Evolutionary conservation across 2,797 vertebrate genomes (phyloP).

Genomic region (Echiichthys vipera): DNA sequence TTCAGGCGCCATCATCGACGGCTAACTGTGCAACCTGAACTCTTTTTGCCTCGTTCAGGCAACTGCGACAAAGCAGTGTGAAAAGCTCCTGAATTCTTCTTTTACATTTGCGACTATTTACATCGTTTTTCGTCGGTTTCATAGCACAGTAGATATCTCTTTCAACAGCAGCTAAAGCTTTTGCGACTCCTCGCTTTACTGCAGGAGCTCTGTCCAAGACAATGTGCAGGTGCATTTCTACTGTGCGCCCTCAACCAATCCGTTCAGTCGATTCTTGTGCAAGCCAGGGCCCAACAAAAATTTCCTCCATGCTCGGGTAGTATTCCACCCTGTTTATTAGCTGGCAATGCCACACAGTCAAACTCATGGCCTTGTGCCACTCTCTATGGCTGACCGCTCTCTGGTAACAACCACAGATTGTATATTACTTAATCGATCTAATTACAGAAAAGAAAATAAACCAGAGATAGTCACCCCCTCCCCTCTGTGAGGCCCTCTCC

Average conservation of each 20-base stretch:
- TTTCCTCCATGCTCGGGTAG: slow-evolving; percentile 64
- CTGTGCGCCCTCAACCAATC: slow-evolving; percentile 38
- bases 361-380: slow-evolving; percentile 55
- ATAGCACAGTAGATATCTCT: slow-evolving; percentile 57
- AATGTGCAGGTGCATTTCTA: slow-evolving; percentile 50
- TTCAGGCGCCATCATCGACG: slow-evolving; percentile 69
- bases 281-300: slow-evolving; percentile 43
- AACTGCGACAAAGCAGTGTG: slow-evolving; percentile 63
- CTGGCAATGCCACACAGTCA: slow-evolving; percentile 49
- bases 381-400: slow-evolving; percentile 70
- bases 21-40: slow-evolving; percentile 75
- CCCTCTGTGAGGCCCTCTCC: slow-evolving; percentile 69
- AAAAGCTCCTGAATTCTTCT: slow-evolving; percentile 63
- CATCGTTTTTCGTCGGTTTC: slow-evolving; percentile 68
- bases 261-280: slow-evolving; percentile 53
- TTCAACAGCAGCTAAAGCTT: slow-evolving; percentile 71
- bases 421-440: slow-evolving; percentile 80
- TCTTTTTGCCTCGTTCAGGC: slow-evolving; percentile 58
- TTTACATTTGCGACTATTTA: slow-evolving; percentile 77
- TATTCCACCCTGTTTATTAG: slow-evolving; percentile 73
- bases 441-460: slow-evolving; percentile 85
- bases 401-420: slow-evolving; percentile 76
- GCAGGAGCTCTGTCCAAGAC: slow-evolving; percentile 46
- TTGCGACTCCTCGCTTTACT: slow-evolving; percentile 58
- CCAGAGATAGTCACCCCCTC: slow-evolving; percentile 73